Evolutionary conservation across 1,140 invertebrate species (phyloP), one percentile per base, ranked within the genome.

Genomic region (Trichoplusia ni): DNA sequence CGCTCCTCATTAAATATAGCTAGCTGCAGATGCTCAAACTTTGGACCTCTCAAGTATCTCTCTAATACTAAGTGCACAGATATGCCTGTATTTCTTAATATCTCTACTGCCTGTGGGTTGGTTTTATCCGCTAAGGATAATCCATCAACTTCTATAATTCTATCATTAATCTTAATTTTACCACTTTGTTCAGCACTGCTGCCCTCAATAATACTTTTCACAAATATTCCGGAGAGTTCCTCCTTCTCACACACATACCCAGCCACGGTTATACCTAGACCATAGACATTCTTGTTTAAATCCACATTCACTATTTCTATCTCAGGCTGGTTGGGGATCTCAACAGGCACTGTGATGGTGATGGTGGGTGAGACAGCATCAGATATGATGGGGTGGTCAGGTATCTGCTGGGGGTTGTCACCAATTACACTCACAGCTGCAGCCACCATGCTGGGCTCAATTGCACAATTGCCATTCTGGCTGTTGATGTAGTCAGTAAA

Each of bases 221-320:
- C 96, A 92, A 99, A 99, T 75, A 99, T 98, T 14, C 97, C 97
- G 47, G 96, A 97, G 1, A 99, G 91, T 88, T 99, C 98, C 89
- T 97, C 97, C 67, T 94, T 92, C 73, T 94, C 94, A 81, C 94
- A 94, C 0, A 94, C 93, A 82, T 94, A 94, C 4, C 94, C 94
- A 5, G 93, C 93, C 16, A 94, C 93, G 1, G 93, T 94, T 27
- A 94, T 94, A 16, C 94, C 94, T 67, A 94, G 84, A 11, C 94
- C 94, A 81, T 93, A 94, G 16, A 94, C 93, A 84, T 94, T 94
- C 74, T 94, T 94, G 71, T 90, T 92, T 49, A 94, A 80, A 75
- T 92, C 91, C 5, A 94, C 93, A 63, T 92, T 89, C 65, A 93
- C 91, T 14, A 92, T 91, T 82, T 94, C 93, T 38, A 93, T 91